Conservation (phyloP, 2,113 vertebrate species). For the Sturnus vulgaris region DNA sequence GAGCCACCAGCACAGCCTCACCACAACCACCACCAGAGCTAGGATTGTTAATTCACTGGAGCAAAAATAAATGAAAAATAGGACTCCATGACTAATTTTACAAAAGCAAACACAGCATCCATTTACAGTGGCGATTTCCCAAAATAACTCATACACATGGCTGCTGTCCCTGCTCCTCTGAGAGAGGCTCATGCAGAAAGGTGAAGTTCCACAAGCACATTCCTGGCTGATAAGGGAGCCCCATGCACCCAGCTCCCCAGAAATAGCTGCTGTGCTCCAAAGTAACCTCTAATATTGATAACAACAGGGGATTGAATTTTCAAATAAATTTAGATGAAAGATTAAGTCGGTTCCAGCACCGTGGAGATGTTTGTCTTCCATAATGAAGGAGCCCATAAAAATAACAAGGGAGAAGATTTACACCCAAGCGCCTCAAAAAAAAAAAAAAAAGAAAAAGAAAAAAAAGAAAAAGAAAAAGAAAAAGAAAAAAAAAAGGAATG, state of each 20-base stretch:
- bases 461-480: background rate
- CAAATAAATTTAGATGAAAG: background rate
- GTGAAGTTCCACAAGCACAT: background rate
- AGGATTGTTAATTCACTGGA: background rate
- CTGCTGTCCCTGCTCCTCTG: background rate
- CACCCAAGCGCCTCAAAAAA: background rate
- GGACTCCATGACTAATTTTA: background rate
- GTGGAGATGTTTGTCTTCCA: background rate
- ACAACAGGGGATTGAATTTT: background rate
- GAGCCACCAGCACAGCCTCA: background rate
- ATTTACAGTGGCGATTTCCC: background rate
- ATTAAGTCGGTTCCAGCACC: background rate
- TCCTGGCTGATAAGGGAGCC: background rate
- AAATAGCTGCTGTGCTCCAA: background rate
- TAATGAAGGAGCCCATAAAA: background rate
- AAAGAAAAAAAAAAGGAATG: background rate
- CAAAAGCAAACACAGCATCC: background rate
- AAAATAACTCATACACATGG: background rate
- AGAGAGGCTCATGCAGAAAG: background rate
- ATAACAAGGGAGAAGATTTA: conserved; percentile 1
- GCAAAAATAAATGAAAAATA: background rate
- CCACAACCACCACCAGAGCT: background rate
- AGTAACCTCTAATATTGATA: background rate
- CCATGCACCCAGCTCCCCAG: background rate
- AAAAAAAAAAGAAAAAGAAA: background rate